Evolutionary conservation across 2,113 vertebrate genomes (phyloP), one percentile per base, ranked within the genome.

Genomic region (Capreolus pygargus): DNA sequence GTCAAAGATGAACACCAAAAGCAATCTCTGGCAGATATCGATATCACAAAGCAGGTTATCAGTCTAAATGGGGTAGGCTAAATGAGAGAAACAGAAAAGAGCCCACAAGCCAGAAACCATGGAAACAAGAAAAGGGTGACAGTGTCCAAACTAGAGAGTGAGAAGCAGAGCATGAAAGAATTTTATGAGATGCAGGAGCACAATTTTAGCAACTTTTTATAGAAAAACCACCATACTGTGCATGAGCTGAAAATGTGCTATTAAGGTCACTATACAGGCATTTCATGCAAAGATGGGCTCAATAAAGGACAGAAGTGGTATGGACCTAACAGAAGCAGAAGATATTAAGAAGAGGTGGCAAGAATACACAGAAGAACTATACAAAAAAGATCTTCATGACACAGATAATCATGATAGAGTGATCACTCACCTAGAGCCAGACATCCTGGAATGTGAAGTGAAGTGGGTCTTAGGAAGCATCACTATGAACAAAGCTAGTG

Each of bases 1-100:
- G 58, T 94, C 70, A 94, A 89, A 70, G n/a, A 67, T 8, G 5
- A 27, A 85, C 30, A 89, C 17, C 28, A 70, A 89, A 92, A 89
- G 33, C 47, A 95, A 84, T 39, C 17, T n/a, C 11, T 83, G 47
- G 45, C 28, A 83, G 27, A 83, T 28, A 60, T 60, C 8, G 21
- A 83, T 28, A 54, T 54, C 14, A 84, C 8, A 86, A 61, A 76
- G 21, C 33, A 83, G 33, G 15, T 67, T 57, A 50, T 61, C 36
- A 50, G 4, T 83, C 54, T 17, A 58, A 52, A 89, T 13, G 33
- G 43, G 55, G 15, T 17, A 54, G 33, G 70, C 17, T 82, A 76
- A 92, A 76, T 17, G 28, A 19, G 33, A 92, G 23, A 67, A 86
- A 79, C 27, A 76, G 36, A 55, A 45, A 55, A 92, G 8, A 76